A percentile compares a stretch with the other conserved stretches of the same genome.
phyloP scores from a whole-genome alignment of 2,113 vertebrate genomes.

The Macquaria ambigua region DNA sequence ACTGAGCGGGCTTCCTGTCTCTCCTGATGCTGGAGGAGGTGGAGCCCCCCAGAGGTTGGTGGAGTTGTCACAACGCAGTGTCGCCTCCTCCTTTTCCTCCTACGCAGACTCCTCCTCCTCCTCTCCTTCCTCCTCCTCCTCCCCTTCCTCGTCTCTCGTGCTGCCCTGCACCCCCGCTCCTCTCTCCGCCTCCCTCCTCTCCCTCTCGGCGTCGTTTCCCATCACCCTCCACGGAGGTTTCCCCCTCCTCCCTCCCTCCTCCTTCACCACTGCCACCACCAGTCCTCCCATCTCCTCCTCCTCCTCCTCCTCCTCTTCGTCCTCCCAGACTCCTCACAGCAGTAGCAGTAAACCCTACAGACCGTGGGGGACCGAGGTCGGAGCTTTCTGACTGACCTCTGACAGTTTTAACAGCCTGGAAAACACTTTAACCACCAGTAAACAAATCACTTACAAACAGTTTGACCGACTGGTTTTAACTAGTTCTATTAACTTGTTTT shows the following conservation, averaged over 20 bases:
- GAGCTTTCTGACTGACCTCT: slow-evolving; percentile 87
- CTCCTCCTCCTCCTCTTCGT: slow-evolving; percentile 66
- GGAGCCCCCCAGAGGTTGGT: slow-evolving; percentile 87
- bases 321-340: slow-evolving; percentile 83
- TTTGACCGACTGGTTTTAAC: background rate
- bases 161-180: slow-evolving; percentile 86
- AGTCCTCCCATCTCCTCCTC: slow-evolving; percentile 82
- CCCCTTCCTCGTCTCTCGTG: slow-evolving; percentile 55
- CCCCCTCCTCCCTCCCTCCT: slow-evolving; percentile 86
- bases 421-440: background rate
- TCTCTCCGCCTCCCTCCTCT: slow-evolving; percentile 90
- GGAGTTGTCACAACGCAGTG: slow-evolving; percentile 83
- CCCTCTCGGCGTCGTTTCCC: slow-evolving; percentile 91
- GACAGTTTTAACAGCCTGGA: slow-evolving; percentile 21
- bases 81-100: slow-evolving; percentile 66
- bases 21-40: slow-evolving; percentile 68
- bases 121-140: slow-evolving; percentile 82
- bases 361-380: slow-evolving; percentile 96
- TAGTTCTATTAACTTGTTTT: background rate
- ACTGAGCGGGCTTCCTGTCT: slow-evolving; percentile 77
- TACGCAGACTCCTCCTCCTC: slow-evolving; percentile 55
- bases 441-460: background rate
- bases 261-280: slow-evolving; percentile 75
- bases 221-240: slow-evolving; percentile 87
- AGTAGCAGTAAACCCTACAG: slow-evolving; percentile 88